These are phyloP conservation scores for Sitophilus oryzae DNA, from an alignment of 1,140 invertebrate species.

Conservation along the genomic window DNA sequence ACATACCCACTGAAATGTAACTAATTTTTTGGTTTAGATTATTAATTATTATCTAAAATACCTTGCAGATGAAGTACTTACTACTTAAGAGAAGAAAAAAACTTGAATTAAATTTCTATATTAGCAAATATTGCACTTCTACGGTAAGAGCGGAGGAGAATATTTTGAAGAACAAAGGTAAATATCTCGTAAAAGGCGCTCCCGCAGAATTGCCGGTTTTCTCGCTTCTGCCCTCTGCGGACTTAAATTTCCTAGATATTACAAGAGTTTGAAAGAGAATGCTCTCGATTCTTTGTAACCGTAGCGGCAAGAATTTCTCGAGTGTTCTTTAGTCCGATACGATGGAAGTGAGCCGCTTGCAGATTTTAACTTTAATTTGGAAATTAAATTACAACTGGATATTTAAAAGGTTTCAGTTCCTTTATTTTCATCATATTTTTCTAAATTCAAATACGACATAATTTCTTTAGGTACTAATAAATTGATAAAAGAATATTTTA, in stretches of 20 bases:
- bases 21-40: too few relatives aligned
- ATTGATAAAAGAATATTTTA: too few relatives aligned
- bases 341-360: neutral
- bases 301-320: constrained; percentile 20
- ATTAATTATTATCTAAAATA: too few relatives aligned
- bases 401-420: neutral
- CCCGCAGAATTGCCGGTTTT: constrained; percentile 5
- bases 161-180: constrained; percentile 8
- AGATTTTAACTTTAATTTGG: constrained; percentile 18
- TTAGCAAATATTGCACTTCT: neutral
- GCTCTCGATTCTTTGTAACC: constrained; percentile 23
- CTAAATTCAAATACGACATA: too few relatives aligned
- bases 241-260: constrained; percentile 25
- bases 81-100: neutral
- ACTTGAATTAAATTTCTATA: neutral
- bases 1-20: too few relatives aligned
- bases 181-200: constrained; percentile 3
- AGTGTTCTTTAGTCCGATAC: constrained; percentile 18
- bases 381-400: constrained; percentile 17
- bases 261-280: constrained; percentile 18
- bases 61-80: too few relatives aligned
- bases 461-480: too few relatives aligned
- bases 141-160: neutral
- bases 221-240: constrained; percentile 1
- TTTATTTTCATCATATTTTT: neutral